A percentile compares a stretch with the other conserved stretches of the same genome.
Evolutionary conservation across 2,888 invertebrate species (phyloP).

Genomic region (Marasmarcha lunaedactyla): DNA sequence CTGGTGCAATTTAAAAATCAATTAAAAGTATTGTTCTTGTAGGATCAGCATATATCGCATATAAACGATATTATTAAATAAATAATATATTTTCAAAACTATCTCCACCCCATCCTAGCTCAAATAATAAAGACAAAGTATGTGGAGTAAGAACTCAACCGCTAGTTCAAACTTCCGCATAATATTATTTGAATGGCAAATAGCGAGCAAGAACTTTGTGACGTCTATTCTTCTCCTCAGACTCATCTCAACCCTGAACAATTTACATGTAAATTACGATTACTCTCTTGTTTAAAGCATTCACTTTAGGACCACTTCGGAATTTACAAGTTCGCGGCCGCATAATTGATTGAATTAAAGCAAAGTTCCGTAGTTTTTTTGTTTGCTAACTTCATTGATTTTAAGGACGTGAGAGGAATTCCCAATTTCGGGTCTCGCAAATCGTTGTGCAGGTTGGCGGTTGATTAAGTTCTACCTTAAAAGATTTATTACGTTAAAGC

Average conservation of each 20-base stretch:
- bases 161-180: constrained; percentile 29
- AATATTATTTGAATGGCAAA: constrained; percentile 42
- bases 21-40: too few species aligned
- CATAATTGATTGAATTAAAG: constrained; percentile 25
- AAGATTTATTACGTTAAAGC: too few species aligned
- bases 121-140: constrained; percentile 31
- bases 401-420: constrained; percentile 30
- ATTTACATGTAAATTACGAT: constrained; percentile 59
- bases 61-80: too few species aligned
- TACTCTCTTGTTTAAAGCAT: constrained; percentile 54
- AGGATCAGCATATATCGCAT: too few species aligned
- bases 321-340: not conserved
- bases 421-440: too few species aligned
- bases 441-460: too few species aligned
- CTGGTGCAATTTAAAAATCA: too few species aligned
- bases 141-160: constrained; percentile 28
- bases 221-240: constrained; percentile 39
- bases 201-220: constrained; percentile 26
- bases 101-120: constrained; percentile 8
- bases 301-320: constrained; percentile 35
- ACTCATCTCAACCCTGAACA: constrained; percentile 20
- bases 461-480: too few species aligned
- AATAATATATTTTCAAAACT: too few species aligned
- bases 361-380: constrained; percentile 37
- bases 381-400: constrained; percentile 28